phyloP scores from a whole-genome alignment of 2,888 invertebrate species.

The Zhengitettix transpicula region DNA sequence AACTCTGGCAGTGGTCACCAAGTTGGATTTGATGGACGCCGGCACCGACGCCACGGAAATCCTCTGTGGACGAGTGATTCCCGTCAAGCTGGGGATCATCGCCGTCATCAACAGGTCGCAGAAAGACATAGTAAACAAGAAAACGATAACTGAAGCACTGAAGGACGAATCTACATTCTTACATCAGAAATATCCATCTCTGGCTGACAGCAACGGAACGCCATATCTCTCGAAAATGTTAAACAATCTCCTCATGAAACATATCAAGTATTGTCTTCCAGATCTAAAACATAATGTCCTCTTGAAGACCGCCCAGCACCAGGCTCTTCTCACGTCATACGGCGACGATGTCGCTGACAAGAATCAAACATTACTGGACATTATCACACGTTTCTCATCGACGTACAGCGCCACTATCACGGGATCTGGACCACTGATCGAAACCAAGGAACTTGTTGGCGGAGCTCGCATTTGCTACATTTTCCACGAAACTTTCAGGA shows the following conservation, averaged over 20 bases:
- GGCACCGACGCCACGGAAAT: constrained; percentile 99
- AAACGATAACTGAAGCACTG: constrained; percentile 56
- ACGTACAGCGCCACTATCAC: constrained; percentile 97
- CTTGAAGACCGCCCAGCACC: constrained; percentile 95
- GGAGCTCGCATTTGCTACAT: constrained; percentile 48
- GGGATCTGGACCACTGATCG: constrained; percentile 92
- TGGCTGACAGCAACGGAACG: constrained; percentile 92
- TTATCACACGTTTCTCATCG: constrained; percentile 97
- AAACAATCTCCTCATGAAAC: constrained; percentile 94
- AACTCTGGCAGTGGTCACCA: constrained; percentile 95
- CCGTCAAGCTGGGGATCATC: constrained; percentile 96
- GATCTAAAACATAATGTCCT: constrained; percentile 97
- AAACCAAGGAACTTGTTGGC: constrained; percentile 78
- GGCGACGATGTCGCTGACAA: constrained; percentile 95
- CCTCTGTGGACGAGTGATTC: constrained; percentile 91
- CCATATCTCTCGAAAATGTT: constrained; percentile 92
- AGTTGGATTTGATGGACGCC: constrained; percentile 99
- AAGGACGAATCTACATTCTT: constrained; percentile 90
- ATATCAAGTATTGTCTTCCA: constrained; percentile 95
- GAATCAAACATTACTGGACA: constrained; percentile 90
- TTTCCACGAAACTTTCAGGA: constrained; percentile 45
- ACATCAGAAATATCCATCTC: constrained; percentile 92
- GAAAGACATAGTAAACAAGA: constrained; percentile 87
- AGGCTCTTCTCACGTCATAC: constrained; percentile 85
- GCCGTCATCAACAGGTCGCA: constrained; percentile 98